A percentile compares a stretch with the other conserved stretches of the same genome.
phyloP scores from a whole-genome alignment of 2,888 invertebrate species.

The Pristionchus exspectatus region DNA sequence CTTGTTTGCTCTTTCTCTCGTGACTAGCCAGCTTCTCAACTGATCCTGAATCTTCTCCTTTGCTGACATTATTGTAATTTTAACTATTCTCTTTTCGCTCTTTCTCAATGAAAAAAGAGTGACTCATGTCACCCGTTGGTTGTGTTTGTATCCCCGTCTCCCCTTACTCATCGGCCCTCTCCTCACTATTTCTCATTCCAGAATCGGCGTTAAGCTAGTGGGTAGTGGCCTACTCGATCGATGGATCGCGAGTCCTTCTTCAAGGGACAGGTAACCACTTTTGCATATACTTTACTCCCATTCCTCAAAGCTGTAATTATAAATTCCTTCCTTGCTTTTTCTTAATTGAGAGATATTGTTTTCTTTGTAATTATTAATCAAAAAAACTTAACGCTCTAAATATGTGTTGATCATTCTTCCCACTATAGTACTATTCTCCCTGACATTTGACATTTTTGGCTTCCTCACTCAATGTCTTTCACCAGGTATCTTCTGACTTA shows the following conservation, averaged over 20 bases:
- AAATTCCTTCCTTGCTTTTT: background rate
- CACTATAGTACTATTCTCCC: background rate
- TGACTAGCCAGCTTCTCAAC: background rate
- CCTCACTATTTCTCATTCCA: slow-evolving; percentile 26
- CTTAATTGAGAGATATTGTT: background rate
- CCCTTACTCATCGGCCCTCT: slow-evolving; percentile 31
- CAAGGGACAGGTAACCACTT: slow-evolving; percentile 62
- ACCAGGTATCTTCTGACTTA: background rate
- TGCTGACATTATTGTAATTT: background rate
- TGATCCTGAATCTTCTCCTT: background rate
- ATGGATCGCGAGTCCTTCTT: slow-evolving; percentile 65
- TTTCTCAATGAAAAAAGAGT: background rate
- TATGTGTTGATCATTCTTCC: background rate
- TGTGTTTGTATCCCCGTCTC: slow-evolving; percentile 46
- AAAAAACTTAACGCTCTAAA: background rate
- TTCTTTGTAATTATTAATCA: background rate
- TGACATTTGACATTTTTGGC: background rate
- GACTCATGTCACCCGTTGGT: slow-evolving; percentile 42
- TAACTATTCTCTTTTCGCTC: background rate
- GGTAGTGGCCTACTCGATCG: slow-evolving; percentile 42
- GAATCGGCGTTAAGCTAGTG: slow-evolving; percentile 14
- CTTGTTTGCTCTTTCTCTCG: slow-evolving; percentile 39
- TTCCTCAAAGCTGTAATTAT: background rate
- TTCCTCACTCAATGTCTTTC: background rate
- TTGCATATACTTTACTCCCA: background rate